Evolutionary conservation across 2,113 vertebrate genomes (phyloP).

Genomic region (Psephotus haematonotus): DNA sequence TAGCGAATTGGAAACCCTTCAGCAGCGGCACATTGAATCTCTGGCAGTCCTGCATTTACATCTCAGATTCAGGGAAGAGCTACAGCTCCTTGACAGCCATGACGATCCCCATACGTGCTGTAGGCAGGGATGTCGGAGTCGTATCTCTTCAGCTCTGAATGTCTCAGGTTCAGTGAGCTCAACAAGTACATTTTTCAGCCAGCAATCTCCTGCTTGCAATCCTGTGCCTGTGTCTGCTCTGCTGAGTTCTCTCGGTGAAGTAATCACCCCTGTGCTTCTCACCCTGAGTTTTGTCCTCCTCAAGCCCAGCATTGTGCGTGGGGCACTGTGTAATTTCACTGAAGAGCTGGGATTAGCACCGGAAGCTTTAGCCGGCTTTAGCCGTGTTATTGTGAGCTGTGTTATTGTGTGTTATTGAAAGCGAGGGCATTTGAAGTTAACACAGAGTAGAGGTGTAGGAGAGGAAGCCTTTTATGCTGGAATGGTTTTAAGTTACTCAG

Average conservation of each 20-base stretch:
- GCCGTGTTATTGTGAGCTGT: background rate
- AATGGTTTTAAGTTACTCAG: background rate
- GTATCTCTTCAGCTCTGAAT: fast-evolving
- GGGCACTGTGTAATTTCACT: background rate
- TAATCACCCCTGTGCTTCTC: background rate
- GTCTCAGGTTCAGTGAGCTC: background rate
- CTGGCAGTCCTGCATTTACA: background rate
- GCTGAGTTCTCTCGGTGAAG: background rate
- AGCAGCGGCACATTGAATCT: background rate
- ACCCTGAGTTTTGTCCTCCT: background rate
- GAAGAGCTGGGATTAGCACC: background rate
- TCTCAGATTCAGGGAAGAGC: background rate
- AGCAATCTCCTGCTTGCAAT: background rate
- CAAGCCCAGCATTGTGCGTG: background rate
- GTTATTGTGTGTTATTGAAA: background rate
- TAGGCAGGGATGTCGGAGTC: background rate
- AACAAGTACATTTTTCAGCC: background rate
- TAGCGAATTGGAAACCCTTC: background rate
- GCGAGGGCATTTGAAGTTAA: background rate
- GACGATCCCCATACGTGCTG: background rate
- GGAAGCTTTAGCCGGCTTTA: background rate
- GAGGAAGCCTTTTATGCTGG: background rate
- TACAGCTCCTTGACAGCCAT: background rate
- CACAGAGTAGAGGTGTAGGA: background rate
- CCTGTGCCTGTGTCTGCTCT: background rate